Base-by-base conservation (phyloP, 2,888 invertebrate species). In the Callyntrura guangdongensis region DNA sequence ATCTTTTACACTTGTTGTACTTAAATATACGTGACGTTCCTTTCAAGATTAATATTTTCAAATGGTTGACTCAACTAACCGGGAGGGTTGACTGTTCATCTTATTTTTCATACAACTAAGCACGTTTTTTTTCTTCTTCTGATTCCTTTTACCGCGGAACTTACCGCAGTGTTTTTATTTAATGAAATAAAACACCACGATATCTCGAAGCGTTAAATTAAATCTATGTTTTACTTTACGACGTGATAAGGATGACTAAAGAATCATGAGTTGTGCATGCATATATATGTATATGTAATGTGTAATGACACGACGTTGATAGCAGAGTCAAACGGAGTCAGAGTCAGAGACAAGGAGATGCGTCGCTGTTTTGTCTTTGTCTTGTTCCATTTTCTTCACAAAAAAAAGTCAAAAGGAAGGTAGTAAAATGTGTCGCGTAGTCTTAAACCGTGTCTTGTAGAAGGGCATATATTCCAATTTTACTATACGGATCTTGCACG, bases 171-270 rank as follows among this genome's bases (percentile, higher is more conserved):
- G 45, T 64, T 82, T 86, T 83, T 61, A 88, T 89, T 82, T 84
- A 84, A 89, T 89, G 89, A 89, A 89, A 89, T 77, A 84, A 89
- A 84, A 89, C 89, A 89, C 89, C 84, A 79, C 49, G 84, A 49
- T 89, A 84, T 84, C 84, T 84, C 67, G 77, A 84, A 89, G 77
- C 83, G 77, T 89, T 89, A 89, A 89, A 89, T 89, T 84, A 89
- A 89, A 89, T 89, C 84, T 84, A 53, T 89, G 83, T 89, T 89
- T 84, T 84, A 84, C 89, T 89, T 89, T 89, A 84, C 89, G 89
- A 89, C 89, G 89, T 84, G 89, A 89, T 89, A 89, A 89, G 89
- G 89, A 79, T 89, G 64, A 56, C 88, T 89, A 74, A 72, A 89
- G 59, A 82, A 45, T 61, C 64, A 47, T 79, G 77, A 64, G 49